Base-by-base conservation (phyloP, 2,113 vertebrate genomes). In the Phylloscopus trochiloides region DNA sequence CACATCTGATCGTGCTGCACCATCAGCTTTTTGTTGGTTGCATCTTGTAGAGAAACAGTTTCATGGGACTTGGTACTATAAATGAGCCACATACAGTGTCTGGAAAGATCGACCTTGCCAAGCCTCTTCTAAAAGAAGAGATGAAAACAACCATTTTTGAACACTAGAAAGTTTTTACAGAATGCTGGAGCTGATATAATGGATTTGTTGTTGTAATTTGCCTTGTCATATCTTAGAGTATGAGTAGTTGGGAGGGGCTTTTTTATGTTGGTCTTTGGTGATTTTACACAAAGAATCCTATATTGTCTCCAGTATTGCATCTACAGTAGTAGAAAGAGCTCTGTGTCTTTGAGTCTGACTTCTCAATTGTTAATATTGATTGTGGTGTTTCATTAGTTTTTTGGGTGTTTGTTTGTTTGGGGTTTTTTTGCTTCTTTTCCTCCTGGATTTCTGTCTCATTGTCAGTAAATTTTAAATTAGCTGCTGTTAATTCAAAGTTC, bases 401-500 rank as follows among this genome's bases (percentile, higher is more conserved):
- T 48, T 8, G 1, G 9, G 1, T 0, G 40, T 40, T 40, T 40
- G 40, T 17, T 17, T 36, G 36, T 36, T 40, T 8, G 36, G 36
- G 36, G 36, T 8, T 26, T n/a, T 34, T 17, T 7, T 14, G 17
- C 2, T 3, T 31, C 50, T 55, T 63, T 18, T 16, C 7, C 2
- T 24, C 40, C 36, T 57, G 51, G 5, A 31, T 87, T 87, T 91
- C 17, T 52, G 10, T 52, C 19, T 38, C 38, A 29, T n/a, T 68
- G 13, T n/a, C 51, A 38, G 32, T 47, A 88, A 74, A 24, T 90
- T 88, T 83, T 80, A 29, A 91, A 63, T 85, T 54, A 72, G 11
- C 31, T 78, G 12, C 26, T 54, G 7, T 77, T 73, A 80, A 67
- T 86, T 92, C 34, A 52, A 21, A 63, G 12, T 66, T 91, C 2